These are phyloP conservation scores for Drosophila heteroneura DNA, from an alignment of 2,888 invertebrate genomes.

Conservation along the genomic window DNA sequence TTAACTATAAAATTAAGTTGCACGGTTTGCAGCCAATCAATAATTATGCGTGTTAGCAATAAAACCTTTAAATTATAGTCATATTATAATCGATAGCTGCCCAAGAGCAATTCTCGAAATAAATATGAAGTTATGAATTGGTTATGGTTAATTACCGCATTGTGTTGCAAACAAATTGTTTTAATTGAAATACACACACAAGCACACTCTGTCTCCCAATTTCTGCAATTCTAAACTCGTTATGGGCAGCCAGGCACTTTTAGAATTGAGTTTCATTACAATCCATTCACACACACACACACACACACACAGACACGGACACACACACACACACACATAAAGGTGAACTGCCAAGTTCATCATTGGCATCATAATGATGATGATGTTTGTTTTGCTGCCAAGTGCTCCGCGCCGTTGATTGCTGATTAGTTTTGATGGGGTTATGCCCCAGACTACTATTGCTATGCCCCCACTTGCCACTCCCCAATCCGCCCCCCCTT, in stretches of 20 bases:
- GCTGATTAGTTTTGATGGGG: conserved; percentile 74
- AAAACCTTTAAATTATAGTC: background rate
- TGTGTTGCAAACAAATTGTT: conserved; percentile 1
- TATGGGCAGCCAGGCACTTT: background rate
- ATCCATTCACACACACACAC: background rate
- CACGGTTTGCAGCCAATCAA: background rate
- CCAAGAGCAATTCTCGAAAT: background rate
- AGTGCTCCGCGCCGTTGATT: conserved; percentile 41
- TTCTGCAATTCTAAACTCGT: conserved; percentile 5
- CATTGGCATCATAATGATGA: conserved; percentile 13
- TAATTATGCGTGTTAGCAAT: background rate
- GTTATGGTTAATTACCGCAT: conserved; percentile 1
- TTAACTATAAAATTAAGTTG: background rate
- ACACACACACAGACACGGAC: background rate
- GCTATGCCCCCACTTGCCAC: conserved; percentile 14
- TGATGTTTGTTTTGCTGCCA: conserved; percentile 45
- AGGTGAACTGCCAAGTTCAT: conserved; percentile 12
- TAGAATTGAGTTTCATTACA: conserved; percentile 26
- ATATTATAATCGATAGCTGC: conserved; percentile 1
- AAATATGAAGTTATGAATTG: conserved; percentile 7
- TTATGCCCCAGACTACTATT: conserved; percentile 34
- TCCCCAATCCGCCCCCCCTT: background rate
- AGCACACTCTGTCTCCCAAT: background rate
- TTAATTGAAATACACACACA: background rate
- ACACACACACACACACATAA: background rate